These are phyloP conservation scores for Silurus lanzhouensis DNA, from an alignment of 2,797 vertebrate genomes.

Conservation along the genomic window DNA sequence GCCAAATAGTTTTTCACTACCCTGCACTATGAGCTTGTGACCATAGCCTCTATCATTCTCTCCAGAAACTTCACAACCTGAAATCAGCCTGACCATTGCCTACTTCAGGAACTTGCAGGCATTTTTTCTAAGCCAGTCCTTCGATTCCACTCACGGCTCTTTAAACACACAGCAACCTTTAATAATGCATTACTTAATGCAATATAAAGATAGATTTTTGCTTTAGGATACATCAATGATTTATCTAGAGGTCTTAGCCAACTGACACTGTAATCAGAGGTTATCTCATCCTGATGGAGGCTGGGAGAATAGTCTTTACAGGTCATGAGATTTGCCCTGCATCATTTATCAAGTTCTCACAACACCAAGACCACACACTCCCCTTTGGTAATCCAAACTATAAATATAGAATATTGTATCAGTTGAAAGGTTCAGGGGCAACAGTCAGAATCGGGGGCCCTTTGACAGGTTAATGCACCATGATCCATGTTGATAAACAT, in stretches of 20 bases:
- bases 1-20: not conserved
- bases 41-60: not conserved
- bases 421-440: not conserved
- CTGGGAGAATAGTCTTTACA: constrained; percentile 68
- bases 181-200: constrained; percentile 77
- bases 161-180: constrained; percentile 66
- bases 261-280: constrained; percentile 76
- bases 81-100: not conserved
- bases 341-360: constrained; percentile 74
- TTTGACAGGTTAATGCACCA: not conserved
- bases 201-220: constrained; percentile 71
- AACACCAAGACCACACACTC: constrained; percentile 58
- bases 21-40: not conserved
- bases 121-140: constrained; percentile 42
- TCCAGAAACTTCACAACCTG: not conserved
- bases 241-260: constrained; percentile 76
- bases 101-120: not conserved
- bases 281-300: constrained; percentile 78
- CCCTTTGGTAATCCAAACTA: constrained; percentile 40
- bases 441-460: not conserved
- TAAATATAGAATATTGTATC: constrained; percentile 12
- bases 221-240: constrained; percentile 73
- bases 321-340: constrained; percentile 66
- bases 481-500: not conserved
- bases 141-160: constrained; percentile 61